Base-by-base conservation (phyloP, 1,140 invertebrate species). In the Caenorhabditis remanei region DNA sequence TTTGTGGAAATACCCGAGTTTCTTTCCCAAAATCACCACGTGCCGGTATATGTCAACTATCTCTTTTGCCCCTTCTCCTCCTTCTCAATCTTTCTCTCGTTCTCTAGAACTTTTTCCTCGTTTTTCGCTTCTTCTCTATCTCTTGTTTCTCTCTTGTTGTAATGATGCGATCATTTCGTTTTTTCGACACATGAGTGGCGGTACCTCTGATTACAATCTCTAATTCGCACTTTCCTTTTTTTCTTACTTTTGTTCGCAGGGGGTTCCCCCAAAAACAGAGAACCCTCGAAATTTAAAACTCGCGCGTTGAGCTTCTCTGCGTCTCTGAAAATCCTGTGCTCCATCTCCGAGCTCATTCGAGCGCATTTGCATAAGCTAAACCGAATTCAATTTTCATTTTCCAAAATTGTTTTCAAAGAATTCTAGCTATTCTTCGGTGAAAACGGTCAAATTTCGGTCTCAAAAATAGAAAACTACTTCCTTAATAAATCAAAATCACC, bases 161-260 rank as follows among this genome's bases (percentile, higher is more conserved):
- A 71, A 71, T 46, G 65, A 63, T 63, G 61, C 61, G 61, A 63
- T 63, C 21, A 71, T 43, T 71, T 71, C 65, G 11, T n/a, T 61
- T 16, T 71, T 71, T 46, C 40, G 8, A 65, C 21, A 19, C 24
- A 14, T 71, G 40, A 13, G 14, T 24, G 14, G 16, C 32, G 32
- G 32, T 32, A 19, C 7, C 40, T n/a, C 65, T 14, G 61, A 63
- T 63, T 24, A 21, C 24, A 32, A 63, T 63, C 61, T 63, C 21
- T 58, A 53, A 9, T 41, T 71, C 40, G 65, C 65, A 71, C 65
- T 71, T 71, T 71, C 65, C 19, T 16, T 71, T 71, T 53, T 53
- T 14, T 14, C 50, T 32, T 58, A 58, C 14, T 58, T 24, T 63
- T 7, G 32, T 24, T 43, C 21, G 65, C n/a, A 19, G 8, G 21